These are phyloP conservation scores for Harpagoxenus sublaevis DNA, from an alignment of 2,888 invertebrate species.

Conservation along the genomic window DNA sequence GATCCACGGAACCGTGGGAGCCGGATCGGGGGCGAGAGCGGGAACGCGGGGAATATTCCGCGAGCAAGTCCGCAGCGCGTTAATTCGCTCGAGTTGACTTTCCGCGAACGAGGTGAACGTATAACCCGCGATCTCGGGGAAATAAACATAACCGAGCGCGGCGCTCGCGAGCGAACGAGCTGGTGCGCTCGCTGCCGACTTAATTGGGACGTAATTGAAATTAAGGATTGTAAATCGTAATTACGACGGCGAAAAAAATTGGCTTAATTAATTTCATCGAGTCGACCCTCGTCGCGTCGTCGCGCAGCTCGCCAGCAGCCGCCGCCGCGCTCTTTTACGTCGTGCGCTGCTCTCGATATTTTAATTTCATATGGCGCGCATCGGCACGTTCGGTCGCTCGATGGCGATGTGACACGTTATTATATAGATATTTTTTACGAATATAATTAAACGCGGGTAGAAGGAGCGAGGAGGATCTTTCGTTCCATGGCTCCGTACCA, in stretches of 20 bases:
- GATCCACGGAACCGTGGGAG: constrained; percentile 36
- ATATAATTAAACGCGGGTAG: neutral
- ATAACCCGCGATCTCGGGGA: constrained; percentile 25
- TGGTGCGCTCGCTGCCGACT: constrained; percentile 22
- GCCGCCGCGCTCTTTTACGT: neutral
- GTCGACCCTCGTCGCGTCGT: constrained; percentile 11
- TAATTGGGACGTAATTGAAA: constrained; percentile 53
- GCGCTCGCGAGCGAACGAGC: constrained; percentile 2
- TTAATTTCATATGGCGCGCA: constrained; percentile 27
- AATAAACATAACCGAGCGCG: constrained; percentile 14
- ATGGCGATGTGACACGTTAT: neutral
- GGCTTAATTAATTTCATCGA: constrained; percentile 47
- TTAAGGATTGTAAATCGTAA: constrained; percentile 53
- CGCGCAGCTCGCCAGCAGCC: constrained; percentile 5
- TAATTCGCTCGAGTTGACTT: constrained; percentile 50
- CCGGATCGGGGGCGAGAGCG: constrained; percentile 11
- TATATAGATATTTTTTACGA: neutral
- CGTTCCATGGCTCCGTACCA: neutral
- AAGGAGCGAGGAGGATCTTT: neutral
- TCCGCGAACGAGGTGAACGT: constrained; percentile 22
- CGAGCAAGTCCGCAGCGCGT: constrained; percentile 32
- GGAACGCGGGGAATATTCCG: constrained; percentile 50
- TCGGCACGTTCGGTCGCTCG: constrained; percentile 8
- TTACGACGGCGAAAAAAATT: constrained; percentile 44
- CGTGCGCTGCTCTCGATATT: constrained; percentile 1